phyloP scores from a whole-genome alignment of 2,888 invertebrate species.

The Corythucha ciliata region DNA sequence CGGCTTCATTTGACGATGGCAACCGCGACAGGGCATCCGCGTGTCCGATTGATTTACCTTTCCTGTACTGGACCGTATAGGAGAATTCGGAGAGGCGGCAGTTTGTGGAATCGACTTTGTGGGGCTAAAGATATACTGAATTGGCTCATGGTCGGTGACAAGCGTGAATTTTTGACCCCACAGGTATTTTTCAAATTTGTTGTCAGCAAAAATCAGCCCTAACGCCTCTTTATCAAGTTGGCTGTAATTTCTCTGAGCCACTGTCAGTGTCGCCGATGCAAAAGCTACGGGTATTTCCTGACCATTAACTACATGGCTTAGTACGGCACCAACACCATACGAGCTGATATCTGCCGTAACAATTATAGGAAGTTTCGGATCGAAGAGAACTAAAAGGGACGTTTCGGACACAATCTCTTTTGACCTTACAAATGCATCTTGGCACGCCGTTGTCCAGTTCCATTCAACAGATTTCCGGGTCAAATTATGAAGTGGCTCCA shows the following conservation, averaged over 20 bases:
- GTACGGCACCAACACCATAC: constrained; percentile 33
- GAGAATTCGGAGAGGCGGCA: neutral
- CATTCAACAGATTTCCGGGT: constrained; percentile 11
- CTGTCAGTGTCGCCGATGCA: neutral
- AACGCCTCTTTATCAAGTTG: constrained; percentile 4
- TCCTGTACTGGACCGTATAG: neutral
- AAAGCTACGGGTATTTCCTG: constrained; percentile 6
- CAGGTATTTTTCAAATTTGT: constrained; percentile 10
- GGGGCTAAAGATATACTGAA: constrained; percentile 3
- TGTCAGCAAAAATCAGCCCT: constrained; percentile 4
- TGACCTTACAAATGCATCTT: constrained; percentile 1
- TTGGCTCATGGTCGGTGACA: constrained; percentile 2
- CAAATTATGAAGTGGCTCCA: constrained; percentile 12
- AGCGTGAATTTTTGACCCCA: neutral
- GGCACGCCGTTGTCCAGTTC: constrained; percentile 9
- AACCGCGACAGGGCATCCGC: neutral
- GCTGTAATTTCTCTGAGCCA: neutral
- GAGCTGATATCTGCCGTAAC: constrained; percentile 36
- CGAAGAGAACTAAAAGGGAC: constrained; percentile 35
- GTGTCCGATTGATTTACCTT: neutral
- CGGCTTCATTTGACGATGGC: too few species aligned
- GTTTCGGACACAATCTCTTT: constrained; percentile 27
- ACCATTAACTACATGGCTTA: constrained; percentile 26
- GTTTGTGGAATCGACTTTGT: neutral
- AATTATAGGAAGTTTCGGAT: constrained; percentile 32